These are phyloP conservation scores for Drosophila aldrichi DNA, from an alignment of 2,888 invertebrate species.

Conservation along the genomic window DNA sequence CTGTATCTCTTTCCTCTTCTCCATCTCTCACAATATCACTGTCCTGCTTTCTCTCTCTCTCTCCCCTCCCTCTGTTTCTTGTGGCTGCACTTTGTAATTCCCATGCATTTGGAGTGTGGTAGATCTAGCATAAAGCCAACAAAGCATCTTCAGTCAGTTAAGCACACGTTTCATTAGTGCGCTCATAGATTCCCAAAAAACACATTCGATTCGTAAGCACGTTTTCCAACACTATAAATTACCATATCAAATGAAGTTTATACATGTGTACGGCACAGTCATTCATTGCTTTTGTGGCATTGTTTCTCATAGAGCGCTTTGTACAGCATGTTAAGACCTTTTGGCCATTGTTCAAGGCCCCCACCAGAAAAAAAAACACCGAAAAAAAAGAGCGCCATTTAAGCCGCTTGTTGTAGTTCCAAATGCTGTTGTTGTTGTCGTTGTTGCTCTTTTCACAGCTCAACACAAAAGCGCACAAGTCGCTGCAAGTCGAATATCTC, in stretches of 20 bases:
- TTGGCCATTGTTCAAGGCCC: constrained; percentile 58
- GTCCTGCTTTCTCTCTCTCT: too few relatives aligned
- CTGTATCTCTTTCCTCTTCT: too few relatives aligned
- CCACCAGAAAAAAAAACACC: constrained; percentile 49
- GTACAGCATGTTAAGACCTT: constrained; percentile 49
- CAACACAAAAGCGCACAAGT: constrained; percentile 65
- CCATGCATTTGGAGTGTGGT: background rate
- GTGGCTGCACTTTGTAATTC: constrained; percentile 4
- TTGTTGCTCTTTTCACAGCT: constrained; percentile 71
- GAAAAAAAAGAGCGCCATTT: constrained; percentile 70
- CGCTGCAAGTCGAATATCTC: constrained; percentile 61
- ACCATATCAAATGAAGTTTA: constrained; percentile 71
- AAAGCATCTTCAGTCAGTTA: constrained; percentile 7
- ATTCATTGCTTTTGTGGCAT: constrained; percentile 60
- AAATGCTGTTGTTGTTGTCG: constrained; percentile 25
- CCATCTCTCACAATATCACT: background rate
- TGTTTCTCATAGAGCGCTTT: constrained; percentile 44
- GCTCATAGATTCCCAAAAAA: background rate
- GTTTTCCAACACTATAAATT: constrained; percentile 58
- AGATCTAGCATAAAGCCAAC: background rate
- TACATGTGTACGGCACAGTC: constrained; percentile 43
- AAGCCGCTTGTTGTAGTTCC: constrained; percentile 68
- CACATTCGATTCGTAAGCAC: constrained; percentile 24
- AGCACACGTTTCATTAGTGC: constrained; percentile 21
- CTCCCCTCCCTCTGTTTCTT: background rate